Conservation (phyloP, 2,888 invertebrate species). For the Listrodromus nycthemerus region DNA sequence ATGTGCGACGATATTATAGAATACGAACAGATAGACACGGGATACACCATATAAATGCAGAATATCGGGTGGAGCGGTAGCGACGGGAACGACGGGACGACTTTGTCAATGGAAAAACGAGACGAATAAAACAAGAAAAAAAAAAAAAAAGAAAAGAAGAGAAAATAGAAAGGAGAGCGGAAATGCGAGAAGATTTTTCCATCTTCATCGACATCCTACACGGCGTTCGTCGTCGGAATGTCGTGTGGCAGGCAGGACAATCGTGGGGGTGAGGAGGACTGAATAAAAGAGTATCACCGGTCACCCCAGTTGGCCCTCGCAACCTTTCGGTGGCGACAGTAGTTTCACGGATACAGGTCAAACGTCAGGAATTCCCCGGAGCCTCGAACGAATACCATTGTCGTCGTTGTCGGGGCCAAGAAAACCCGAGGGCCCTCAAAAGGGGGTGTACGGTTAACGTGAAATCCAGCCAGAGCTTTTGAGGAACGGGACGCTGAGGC, state of each 20-base stretch:
- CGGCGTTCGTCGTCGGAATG: conserved; percentile 9
- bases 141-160: neutral
- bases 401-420: conserved; percentile 46
- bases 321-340: neutral
- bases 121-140: neutral
- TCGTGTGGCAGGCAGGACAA: neutral
- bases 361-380: conserved; percentile 71
- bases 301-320: neutral
- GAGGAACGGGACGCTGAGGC: conserved; percentile 42
- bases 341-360: conserved; percentile 64
- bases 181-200: conserved; percentile 11
- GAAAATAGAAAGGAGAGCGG: conserved; percentile 21
- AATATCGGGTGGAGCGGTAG: conserved; percentile 1
- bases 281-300: conserved; percentile 2
- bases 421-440: conserved; percentile 11
- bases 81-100: neutral
- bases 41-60: conserved; percentile 43
- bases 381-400: conserved; percentile 17
- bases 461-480: conserved; percentile 30
- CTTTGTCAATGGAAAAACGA: neutral
- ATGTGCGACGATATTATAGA: conserved; percentile 19
- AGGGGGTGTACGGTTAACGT: conserved; percentile 8
- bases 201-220: conserved; percentile 7
- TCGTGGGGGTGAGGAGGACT: neutral
- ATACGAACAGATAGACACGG: conserved; percentile 29